These are phyloP conservation scores for Rhadina sibilatrix DNA, from an alignment of 2,113 vertebrate genomes.

Conservation along the genomic window DNA sequence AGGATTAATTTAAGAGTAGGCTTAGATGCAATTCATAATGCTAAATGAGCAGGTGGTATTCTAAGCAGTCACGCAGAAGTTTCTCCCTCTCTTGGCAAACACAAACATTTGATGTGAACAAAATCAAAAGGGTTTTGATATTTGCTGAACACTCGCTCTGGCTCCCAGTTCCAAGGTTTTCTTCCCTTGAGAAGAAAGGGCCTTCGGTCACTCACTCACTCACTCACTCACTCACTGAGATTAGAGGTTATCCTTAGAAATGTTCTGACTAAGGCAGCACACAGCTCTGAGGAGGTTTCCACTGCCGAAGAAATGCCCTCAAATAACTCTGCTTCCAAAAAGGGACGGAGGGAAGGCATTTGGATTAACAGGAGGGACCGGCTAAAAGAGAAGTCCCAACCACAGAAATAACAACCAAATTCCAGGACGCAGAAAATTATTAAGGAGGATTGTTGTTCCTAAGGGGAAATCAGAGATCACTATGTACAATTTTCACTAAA, in stretches of 20 bases:
- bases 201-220: background rate
- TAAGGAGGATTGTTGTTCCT: slow-evolving; percentile 41
- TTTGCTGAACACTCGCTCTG: background rate
- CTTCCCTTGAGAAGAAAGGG: background rate
- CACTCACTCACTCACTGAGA: background rate
- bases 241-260: background rate
- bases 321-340: background rate
- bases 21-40: background rate
- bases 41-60: slow-evolving; percentile 29
- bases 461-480: slow-evolving; percentile 53
- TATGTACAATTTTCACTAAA: slow-evolving; percentile 28
- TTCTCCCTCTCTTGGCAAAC: background rate
- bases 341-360: background rate
- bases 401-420: background rate
- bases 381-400: background rate
- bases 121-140: background rate
- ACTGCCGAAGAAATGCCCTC: slow-evolving; percentile 37
- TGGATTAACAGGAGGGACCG: slow-evolving; percentile 2
- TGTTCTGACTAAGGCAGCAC: background rate
- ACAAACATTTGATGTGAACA: background rate
- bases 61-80: background rate
- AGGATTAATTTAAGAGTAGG: slow-evolving; percentile 8
- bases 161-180: background rate
- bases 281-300: background rate
- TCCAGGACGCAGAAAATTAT: slow-evolving; percentile 7